Evolutionary conservation across 2,797 vertebrate genomes (phyloP).

Genomic region (Momotus momota): DNA sequence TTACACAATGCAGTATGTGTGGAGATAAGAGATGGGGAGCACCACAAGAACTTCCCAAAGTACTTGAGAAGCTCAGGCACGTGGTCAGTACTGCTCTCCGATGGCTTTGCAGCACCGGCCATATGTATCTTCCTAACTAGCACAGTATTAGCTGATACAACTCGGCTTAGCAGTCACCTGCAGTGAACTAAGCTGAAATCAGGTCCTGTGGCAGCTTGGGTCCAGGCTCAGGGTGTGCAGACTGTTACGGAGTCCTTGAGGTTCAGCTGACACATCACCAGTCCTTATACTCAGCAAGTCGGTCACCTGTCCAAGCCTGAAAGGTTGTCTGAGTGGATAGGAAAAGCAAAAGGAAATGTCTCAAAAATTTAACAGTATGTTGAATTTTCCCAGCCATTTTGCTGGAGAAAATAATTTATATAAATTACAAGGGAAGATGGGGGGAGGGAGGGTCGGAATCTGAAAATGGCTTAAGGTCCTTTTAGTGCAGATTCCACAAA

Average conservation of each 20-base stretch:
- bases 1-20: background rate
- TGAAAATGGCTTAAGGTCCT: background rate
- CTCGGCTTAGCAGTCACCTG: background rate
- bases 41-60: background rate
- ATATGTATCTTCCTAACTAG: background rate
- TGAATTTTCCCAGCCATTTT: background rate
- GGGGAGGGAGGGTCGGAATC: rapidly evolving
- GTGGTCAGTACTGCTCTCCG: background rate
- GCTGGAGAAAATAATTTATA: background rate
- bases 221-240: background rate
- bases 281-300: background rate
- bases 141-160: background rate
- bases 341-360: background rate
- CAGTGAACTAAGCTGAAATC: background rate
- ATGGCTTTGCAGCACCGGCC: background rate
- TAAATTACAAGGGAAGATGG: background rate
- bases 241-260: background rate
- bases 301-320: background rate
- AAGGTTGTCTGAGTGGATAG: background rate
- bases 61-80: background rate
- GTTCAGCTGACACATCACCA: background rate
- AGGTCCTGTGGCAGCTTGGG: rapidly evolving
- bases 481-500: background rate
- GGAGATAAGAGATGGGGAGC: background rate
- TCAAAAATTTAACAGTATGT: background rate